Base-by-base conservation (phyloP, 2,113 vertebrate genomes). In the Chloroceryle aenea region DNA sequence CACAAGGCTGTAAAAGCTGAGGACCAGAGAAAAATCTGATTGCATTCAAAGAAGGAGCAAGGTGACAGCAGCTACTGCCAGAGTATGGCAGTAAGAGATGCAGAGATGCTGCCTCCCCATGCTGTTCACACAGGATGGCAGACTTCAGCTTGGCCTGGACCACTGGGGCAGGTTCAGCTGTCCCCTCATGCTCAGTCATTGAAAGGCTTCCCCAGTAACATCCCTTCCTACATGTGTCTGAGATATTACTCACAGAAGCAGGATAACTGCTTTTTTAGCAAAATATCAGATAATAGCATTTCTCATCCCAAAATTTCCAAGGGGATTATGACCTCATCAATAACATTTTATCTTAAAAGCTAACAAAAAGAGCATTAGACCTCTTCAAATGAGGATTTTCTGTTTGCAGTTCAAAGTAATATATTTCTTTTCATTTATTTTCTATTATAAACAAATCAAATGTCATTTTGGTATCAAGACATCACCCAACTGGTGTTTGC, bases 311-410 rank as follows among this genome's bases (percentile, higher is more conserved):
- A 63, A 23, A 45, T 36, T 74, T 85, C 26, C 19, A 48, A 36
- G 6, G 11, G 7, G 14, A 16, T 30, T 53, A 26, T 43, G 58
- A 68, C 74, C 36, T 18, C 5, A 78, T 63, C n/a, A 15, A n/a
- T 34, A 67, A 12, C 16, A 10, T 77, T 88, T 63, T 56, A 27
- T 63, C 48, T 62, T 48, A 32, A 55, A 90, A 56, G 22, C 22
- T 13, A 64, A 7, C 61, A 45, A 34, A 48, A 72, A 21, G 55
- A 53, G 48, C 15, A 32, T 42, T 75, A 81, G 64, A 74, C 52
- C 32, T 93, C 66, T 76, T 93, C 48, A 73, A 58, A 40, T 64
- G 23, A 82, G n/a, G 53, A 43, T 43, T 80, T 90, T 56, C 30
- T 43, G 36, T 69, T 85, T 72, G 48, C 47, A 56, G 14, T 52